phyloP scores from a whole-genome alignment of 2,888 invertebrate species.

The Drosophila tanythrix region DNA sequence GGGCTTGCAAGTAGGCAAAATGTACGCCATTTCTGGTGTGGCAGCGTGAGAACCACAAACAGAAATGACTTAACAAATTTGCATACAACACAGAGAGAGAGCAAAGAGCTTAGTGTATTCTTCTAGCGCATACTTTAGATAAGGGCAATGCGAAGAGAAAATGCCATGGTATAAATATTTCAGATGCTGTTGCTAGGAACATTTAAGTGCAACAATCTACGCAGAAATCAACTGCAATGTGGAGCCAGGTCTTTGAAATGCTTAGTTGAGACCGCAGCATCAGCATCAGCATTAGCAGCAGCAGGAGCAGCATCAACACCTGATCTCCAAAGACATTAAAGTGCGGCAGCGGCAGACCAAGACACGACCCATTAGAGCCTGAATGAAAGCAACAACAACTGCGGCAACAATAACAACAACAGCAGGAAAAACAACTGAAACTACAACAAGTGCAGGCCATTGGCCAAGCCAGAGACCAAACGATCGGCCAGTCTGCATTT shows the following conservation, averaged over 20 bases:
- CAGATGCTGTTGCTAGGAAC: conserved; percentile 67
- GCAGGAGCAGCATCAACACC: conserved; percentile 82
- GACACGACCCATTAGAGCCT: conserved; percentile 66
- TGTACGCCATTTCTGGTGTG: conserved; percentile 49
- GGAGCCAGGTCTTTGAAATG: conserved; percentile 51
- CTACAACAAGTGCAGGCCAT: conserved; percentile 66
- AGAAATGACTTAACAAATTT: conserved; percentile 80
- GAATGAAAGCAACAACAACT: conserved; percentile 39
- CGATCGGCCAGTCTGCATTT: conserved; percentile 42
- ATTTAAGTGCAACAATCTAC: conserved; percentile 76
- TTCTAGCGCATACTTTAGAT: conserved; percentile 64
- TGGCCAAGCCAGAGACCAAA: conserved; percentile 36
- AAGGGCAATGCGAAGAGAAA: conserved; percentile 73
- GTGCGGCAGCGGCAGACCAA: conserved; percentile 62
- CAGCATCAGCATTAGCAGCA: conserved; percentile 60
- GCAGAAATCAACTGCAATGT: conserved; percentile 71
- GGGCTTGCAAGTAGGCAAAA: conserved; percentile 36
- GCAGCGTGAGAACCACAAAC: conserved; percentile 80
- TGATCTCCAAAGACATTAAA: conserved; percentile 82
- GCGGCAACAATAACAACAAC: conserved; percentile 12
- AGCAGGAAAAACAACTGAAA: conserved; percentile 23
- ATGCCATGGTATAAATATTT: conserved; percentile 73
- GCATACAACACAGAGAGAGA: conserved; percentile 49
- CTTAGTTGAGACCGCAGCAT: conserved; percentile 42
- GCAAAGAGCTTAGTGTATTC: conserved; percentile 41